These are phyloP conservation scores for Amblyjoppa fuscipennis DNA, from an alignment of 2,888 invertebrate species.

Conservation along the genomic window DNA sequence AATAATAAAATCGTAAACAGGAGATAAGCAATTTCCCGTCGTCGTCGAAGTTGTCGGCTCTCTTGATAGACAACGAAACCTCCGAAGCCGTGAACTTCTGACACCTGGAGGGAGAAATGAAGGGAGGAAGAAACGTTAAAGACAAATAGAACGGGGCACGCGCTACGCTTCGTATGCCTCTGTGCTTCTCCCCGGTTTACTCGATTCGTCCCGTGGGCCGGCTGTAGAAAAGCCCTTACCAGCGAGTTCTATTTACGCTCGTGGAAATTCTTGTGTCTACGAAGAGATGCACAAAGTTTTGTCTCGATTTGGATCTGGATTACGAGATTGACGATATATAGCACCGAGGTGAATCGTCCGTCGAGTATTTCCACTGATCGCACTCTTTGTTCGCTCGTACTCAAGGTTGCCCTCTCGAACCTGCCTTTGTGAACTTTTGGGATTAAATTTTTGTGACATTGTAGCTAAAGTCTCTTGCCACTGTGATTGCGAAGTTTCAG, in stretches of 20 bases:
- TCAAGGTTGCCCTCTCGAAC: too few species aligned
- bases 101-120: neutral
- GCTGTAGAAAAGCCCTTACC: neutral
- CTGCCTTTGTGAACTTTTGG: too few species aligned
- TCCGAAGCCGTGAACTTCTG: constrained; percentile 24
- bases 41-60: constrained; percentile 10
- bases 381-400: neutral
- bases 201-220: constrained; percentile 7
- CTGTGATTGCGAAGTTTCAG: too few species aligned
- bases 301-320: neutral
- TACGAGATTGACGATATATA: neutral
- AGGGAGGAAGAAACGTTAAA: neutral
- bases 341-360: constrained; percentile 25
- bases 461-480: too few species aligned
- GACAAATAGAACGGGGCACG: constrained; percentile 19
- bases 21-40: constrained; percentile 32
- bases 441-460: too few species aligned
- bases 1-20: neutral
- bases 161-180: neutral
- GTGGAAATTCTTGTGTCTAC: neutral
- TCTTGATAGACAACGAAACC: neutral
- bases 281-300: neutral
- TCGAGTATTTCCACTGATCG: neutral
- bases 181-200: neutral
- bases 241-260: neutral